A percentile compares a stretch with the other conserved stretches of the same genome.
These are phyloP conservation scores for Papilio aristodemus DNA, from an alignment of 1,140 invertebrate genomes.

Conservation along the genomic window DNA sequence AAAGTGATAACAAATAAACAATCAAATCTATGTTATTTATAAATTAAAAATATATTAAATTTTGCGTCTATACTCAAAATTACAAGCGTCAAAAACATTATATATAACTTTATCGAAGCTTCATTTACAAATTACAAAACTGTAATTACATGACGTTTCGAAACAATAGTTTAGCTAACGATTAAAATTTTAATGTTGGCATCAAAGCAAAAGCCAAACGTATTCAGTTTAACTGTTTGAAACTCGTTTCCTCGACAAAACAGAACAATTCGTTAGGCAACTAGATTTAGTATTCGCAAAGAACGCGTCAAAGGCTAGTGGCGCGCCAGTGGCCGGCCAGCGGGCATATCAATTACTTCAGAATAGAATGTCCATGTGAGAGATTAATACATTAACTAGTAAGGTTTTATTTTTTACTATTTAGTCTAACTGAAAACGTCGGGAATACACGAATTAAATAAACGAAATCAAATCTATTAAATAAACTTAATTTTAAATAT, in stretches of 20 bases:
- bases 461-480: too few species aligned
- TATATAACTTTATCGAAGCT: too few species aligned
- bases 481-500: too few species aligned
- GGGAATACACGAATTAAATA: too few species aligned
- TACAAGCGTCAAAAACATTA: too few species aligned
- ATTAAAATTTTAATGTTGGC: background rate
- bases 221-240: background rate
- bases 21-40: too few species aligned
- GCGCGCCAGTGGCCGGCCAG: too few species aligned
- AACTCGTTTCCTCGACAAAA: conserved; percentile 11
- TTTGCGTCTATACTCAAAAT: too few species aligned
- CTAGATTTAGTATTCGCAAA: conserved; percentile 14
- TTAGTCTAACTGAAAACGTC: too few species aligned
- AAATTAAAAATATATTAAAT: too few species aligned
- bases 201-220: background rate
- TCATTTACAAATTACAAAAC: background rate
- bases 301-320: conserved; percentile 7
- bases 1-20: too few species aligned
- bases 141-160: background rate
- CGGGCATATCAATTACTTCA: conserved; percentile 3
- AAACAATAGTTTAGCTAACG: conserved; percentile 3
- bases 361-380: background rate
- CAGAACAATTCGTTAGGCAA: conserved; percentile 17
- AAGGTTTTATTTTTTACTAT: too few species aligned
- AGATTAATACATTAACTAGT: background rate